Conservation (phyloP, 2,888 invertebrate genomes). For the Aethes cnicana region DNA sequence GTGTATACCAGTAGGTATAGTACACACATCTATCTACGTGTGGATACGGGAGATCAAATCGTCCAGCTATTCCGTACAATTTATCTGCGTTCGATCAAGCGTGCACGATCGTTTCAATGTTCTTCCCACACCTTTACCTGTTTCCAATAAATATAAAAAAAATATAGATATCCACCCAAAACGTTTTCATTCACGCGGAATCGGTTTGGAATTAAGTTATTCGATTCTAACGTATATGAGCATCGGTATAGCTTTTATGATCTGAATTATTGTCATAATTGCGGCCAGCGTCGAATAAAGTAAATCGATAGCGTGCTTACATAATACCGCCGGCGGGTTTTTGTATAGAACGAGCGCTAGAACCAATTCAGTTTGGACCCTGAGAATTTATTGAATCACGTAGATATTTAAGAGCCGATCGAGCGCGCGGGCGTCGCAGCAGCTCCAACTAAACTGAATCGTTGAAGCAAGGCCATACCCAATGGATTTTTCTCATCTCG, state of each 20-base stretch:
- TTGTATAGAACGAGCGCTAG: slow-evolving; percentile 49
- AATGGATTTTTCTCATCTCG: slow-evolving; percentile 54
- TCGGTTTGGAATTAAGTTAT: slow-evolving; percentile 67
- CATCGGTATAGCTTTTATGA: slow-evolving; percentile 71
- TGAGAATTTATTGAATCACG: slow-evolving; percentile 46
- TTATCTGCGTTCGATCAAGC: slow-evolving; percentile 59
- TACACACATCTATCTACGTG: slow-evolving; percentile 19
- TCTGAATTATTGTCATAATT: slow-evolving; percentile 79
- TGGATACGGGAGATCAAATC: slow-evolving; percentile 28
- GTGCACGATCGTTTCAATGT: slow-evolving; percentile 56
- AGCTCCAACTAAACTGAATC: slow-evolving; percentile 50
- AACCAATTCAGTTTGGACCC: slow-evolving; percentile 58
- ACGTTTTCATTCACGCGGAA: slow-evolving; percentile 61
- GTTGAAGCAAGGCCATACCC: slow-evolving; percentile 58
- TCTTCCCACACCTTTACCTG: slow-evolving; percentile 69
- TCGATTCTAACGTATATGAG: slow-evolving; percentile 70
- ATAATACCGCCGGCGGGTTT: slow-evolving; percentile 76
- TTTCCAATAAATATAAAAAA: slow-evolving; percentile 47
- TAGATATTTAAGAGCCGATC: slow-evolving; percentile 40
- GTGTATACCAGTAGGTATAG: slow-evolving; percentile 31
- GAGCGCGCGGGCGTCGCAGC: slow-evolving; percentile 34
- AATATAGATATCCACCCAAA: slow-evolving; percentile 47
- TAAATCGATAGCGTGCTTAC: slow-evolving; percentile 74
- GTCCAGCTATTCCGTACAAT: slow-evolving; percentile 51
- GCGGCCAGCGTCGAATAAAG: slow-evolving; percentile 74